These are phyloP conservation scores for Anhinga rufa DNA, from an alignment of 2,113 vertebrate species.

Conservation along the genomic window DNA sequence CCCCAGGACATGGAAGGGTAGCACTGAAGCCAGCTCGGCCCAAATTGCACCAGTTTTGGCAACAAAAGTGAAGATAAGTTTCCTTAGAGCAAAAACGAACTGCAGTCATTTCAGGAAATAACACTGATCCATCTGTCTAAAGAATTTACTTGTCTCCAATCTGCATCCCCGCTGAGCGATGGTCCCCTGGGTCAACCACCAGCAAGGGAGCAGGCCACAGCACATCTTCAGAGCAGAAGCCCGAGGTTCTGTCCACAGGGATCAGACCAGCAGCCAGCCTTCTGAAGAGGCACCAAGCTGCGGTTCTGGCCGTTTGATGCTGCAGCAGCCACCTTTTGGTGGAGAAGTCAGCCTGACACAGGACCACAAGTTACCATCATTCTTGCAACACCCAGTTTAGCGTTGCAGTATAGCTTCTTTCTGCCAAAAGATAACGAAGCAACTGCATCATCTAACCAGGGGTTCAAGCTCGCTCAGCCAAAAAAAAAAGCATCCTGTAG, in stretches of 20 bases:
- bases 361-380: background rate
- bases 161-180: accelerated
- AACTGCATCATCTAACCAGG: background rate
- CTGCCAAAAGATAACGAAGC: background rate
- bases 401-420: background rate
- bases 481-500: background rate
- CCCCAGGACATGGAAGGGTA: background rate
- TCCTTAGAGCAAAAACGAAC: background rate
- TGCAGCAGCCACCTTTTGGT: background rate
- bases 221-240: background rate
- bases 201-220: background rate
- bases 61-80: background rate
- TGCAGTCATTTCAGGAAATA: background rate
- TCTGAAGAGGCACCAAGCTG: background rate
- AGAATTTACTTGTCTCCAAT: background rate
- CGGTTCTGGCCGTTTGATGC: background rate
- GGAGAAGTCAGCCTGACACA: background rate
- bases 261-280: background rate
- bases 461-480: background rate
- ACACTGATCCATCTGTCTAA: background rate
- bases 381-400: background rate
- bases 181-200: background rate
- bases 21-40: background rate
- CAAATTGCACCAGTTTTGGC: background rate
- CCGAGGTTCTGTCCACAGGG: background rate